These are phyloP conservation scores for Conopomorpha cramerella DNA, from an alignment of 1,140 invertebrate species.

Conservation along the genomic window DNA sequence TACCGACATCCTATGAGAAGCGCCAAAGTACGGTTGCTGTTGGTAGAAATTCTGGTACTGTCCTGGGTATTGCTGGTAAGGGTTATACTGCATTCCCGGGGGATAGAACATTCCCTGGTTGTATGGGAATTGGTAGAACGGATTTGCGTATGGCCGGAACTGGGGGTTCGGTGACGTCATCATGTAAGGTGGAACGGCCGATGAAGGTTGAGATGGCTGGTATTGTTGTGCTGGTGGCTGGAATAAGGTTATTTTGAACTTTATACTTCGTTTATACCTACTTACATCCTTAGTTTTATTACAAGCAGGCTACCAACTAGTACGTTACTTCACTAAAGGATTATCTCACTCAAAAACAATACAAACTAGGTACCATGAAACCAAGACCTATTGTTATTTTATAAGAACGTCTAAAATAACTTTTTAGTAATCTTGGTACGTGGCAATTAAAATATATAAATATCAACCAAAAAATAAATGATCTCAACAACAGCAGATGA, in stretches of 20 bases:
- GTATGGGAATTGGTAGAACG: conserved; percentile 41
- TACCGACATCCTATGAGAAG: conserved; percentile 46
- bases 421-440: too few relatives aligned
- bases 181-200: conserved; percentile 22
- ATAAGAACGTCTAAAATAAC: too few relatives aligned
- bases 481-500: not conserved
- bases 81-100: conserved; percentile 23
- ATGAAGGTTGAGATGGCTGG: conserved; percentile 22
- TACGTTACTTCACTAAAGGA: not conserved
- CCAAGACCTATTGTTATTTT: not conserved
- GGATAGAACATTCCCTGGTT: conserved; percentile 22
- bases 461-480: too few relatives aligned
- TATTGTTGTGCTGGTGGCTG: conserved; percentile 4
- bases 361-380: not conserved
- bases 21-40: conserved; percentile 33
- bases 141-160: conserved; percentile 27
- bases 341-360: not conserved
- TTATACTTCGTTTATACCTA: not conserved
- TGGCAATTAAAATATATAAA: too few relatives aligned
- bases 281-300: too few relatives aligned
- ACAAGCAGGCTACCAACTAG: too few relatives aligned
- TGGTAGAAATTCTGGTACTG: conserved; percentile 33
- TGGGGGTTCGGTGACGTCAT: conserved; percentile 18
- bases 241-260: not conserved
- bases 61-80: conserved; percentile 30